Evolutionary conservation across 1,140 invertebrate genomes (phyloP).

Genomic region (Zaprionus capensis): DNA sequence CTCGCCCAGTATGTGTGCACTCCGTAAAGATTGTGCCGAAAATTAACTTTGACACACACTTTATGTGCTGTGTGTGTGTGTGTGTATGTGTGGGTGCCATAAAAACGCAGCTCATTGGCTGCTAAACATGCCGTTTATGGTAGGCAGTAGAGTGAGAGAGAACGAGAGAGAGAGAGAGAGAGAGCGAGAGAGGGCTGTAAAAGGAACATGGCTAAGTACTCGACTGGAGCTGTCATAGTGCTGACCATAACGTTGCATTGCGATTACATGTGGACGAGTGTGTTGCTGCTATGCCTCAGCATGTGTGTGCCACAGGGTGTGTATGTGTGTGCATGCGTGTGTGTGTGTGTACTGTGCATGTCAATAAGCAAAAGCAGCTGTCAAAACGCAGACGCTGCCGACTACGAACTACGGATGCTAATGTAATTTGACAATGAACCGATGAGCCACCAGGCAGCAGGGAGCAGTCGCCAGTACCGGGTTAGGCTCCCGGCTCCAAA

Average conservation of each 20-base stretch:
- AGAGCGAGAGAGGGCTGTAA: slow-evolving; percentile 11
- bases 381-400: slow-evolving; percentile 68
- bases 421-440: slow-evolving; percentile 80
- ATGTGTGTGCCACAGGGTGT: slow-evolving; percentile 15
- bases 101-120: slow-evolving; percentile 54
- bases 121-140: slow-evolving; percentile 52
- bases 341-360: slow-evolving; percentile 55
- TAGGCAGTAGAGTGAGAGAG: background rate
- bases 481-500: background rate
- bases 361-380: slow-evolving; percentile 78
- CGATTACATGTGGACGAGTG: slow-evolving; percentile 19
- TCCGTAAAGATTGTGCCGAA: slow-evolving; percentile 47
- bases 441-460: slow-evolving; percentile 23
- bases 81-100: slow-evolving; percentile 25
- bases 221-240: slow-evolving; percentile 31
- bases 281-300: background rate
- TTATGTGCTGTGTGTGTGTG: background rate
- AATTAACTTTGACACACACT: slow-evolving; percentile 67
- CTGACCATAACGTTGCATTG: slow-evolving; percentile 50
- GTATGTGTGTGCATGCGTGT: slow-evolving; percentile 10
- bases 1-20: slow-evolving; percentile 22
- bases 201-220: slow-evolving; percentile 45
- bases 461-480: background rate
- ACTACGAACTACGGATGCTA: slow-evolving; percentile 52
- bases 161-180: background rate